Evolutionary conservation across 2,888 invertebrate species (phyloP), one percentile per base, ranked within the genome.

Genomic region (Callyntrura guangdongensis): DNA sequence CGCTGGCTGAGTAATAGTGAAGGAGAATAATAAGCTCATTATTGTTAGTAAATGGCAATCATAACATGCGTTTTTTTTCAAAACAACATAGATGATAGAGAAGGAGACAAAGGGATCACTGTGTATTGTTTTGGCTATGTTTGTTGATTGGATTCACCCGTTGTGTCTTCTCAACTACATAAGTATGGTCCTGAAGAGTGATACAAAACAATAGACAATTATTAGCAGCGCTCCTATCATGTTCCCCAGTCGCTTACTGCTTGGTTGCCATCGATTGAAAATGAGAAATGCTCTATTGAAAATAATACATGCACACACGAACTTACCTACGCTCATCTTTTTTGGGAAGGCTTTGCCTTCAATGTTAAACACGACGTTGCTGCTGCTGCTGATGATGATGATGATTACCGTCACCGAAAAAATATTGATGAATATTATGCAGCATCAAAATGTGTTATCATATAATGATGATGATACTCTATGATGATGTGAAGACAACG

Each of bases 141-240:
- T 61, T 86, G 25, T 49, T 86, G 86, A 86, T 86, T 86, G 77
- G 79, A 47, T 86, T 74, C 61, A 74, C 53, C 36, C 49, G 72
- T 61, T 72, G 25, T 59, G 61, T 49, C 27, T 27, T n/a, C 11
- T 0, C 27, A 14, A 36, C 36, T 36, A 36, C 36, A 36, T 36
- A 36, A 53, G 22, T 22, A 77, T 25, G 5, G 14, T 22, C 25
- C 27, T 53, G 53, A 77, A 36, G 36, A 36, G 36, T 81, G 67
- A 45, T 36, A 59, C 56, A 81, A 88, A 82, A 88, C 88, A 88
- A 88, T 88, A 82, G 72, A 69, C 88, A 82, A 88, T 88, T 88
- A 88, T 82, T 82, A 61, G 67, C 59, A 72, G 36, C 36, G 83
- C 20, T 83, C 14, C 64, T 69, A 36, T 77, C 77, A 22, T 12